Evolutionary conservation across 2,888 invertebrate species (phyloP).

Genomic region (Blastobasis adustella): DNA sequence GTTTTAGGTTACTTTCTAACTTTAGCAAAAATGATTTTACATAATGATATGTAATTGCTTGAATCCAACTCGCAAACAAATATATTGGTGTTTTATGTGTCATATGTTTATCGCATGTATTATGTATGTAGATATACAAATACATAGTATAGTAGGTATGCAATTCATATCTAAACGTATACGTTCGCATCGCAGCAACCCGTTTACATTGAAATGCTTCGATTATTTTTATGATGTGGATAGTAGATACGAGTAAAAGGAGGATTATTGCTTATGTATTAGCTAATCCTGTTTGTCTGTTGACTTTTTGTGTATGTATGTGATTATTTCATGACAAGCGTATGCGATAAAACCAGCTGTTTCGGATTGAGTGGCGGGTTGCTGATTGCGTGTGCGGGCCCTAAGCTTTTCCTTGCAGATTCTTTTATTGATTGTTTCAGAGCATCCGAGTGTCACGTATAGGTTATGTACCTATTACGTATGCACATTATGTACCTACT

Average conservation of each 20-base stretch:
- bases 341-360: slow-evolving; percentile 38
- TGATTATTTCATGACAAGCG: slow-evolving; percentile 41
- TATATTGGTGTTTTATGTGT: neutral
- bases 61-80: too few relatives aligned
- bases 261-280: slow-evolving; percentile 30
- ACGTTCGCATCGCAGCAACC: neutral
- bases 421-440: slow-evolving; percentile 29
- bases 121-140: slow-evolving; percentile 22
- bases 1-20: slow-evolving; percentile 56
- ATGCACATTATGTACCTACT: slow-evolving; percentile 15
- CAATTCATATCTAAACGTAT: too few relatives aligned
- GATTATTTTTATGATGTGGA: slow-evolving; percentile 28
- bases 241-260: neutral
- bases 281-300: slow-evolving; percentile 13
- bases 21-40: slow-evolving; percentile 14
- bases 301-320: slow-evolving; percentile 38
- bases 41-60: slow-evolving; percentile 13
- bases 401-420: slow-evolving; percentile 27
- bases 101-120: slow-evolving; percentile 25
- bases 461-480: slow-evolving; percentile 17
- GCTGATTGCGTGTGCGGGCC: slow-evolving; percentile 33
- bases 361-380: slow-evolving; percentile 22
- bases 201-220: neutral
- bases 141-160: slow-evolving; percentile 18
- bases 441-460: slow-evolving; percentile 21